phyloP scores from a whole-genome alignment of 2,113 vertebrate genomes.

The Pelecanoides urinatrix region DNA sequence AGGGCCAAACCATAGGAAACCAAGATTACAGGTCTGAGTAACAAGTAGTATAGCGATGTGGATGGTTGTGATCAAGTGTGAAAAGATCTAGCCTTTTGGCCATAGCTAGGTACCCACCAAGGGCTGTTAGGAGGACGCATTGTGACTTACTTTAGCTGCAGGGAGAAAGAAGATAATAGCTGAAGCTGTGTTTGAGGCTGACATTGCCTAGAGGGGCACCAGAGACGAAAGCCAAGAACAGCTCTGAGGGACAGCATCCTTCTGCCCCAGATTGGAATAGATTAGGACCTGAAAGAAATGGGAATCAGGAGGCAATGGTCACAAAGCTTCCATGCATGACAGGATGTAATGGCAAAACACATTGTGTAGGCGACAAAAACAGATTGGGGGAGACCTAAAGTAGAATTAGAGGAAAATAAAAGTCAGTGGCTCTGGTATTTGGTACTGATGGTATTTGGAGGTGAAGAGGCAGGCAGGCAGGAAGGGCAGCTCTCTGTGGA shows the following conservation, averaged over 20 bases:
- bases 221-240: neutral
- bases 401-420: neutral
- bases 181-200: neutral
- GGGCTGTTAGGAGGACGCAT: neutral
- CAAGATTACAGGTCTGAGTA: neutral
- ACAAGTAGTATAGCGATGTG: neutral
- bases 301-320: neutral
- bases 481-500: rapidly evolving
- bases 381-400: neutral
- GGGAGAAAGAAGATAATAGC: neutral
- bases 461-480: neutral
- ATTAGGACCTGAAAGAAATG: neutral
- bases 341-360: neutral
- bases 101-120: neutral
- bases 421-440: neutral
- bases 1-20: neutral
- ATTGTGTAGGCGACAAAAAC: neutral
- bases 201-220: rapidly evolving
- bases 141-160: neutral
- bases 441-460: neutral
- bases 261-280: neutral
- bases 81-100: neutral
- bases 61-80: neutral
- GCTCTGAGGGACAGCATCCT: neutral
- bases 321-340: neutral